phyloP scores from a whole-genome alignment of 2,888 invertebrate genomes.

The Drosophila pegasa region DNA sequence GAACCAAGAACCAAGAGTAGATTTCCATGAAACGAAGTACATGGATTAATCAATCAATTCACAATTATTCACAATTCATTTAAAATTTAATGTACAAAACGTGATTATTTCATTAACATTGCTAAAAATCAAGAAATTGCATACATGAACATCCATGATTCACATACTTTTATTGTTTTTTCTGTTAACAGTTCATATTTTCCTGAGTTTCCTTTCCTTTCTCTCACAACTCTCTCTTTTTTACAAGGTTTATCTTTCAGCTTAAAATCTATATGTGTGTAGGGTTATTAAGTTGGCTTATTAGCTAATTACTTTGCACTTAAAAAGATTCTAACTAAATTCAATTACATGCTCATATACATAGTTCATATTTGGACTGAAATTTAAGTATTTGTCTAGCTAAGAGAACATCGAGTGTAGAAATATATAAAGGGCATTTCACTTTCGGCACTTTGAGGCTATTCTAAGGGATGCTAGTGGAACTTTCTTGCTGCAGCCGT shows the following conservation, averaged over 20 bases:
- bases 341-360: background rate
- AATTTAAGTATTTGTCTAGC: background rate
- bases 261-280: slow-evolving; percentile 2
- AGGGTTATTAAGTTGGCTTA: background rate
- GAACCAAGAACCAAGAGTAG: background rate
- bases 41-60: background rate
- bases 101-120: background rate
- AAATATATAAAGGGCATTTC: slow-evolving; percentile 5
- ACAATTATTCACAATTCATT: slow-evolving; percentile 3
- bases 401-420: slow-evolving; percentile 2
- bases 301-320: background rate
- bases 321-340: slow-evolving; percentile 4
- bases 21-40: background rate
- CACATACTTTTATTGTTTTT: background rate
- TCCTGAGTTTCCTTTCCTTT: slow-evolving; percentile 1
- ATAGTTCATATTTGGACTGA: background rate
- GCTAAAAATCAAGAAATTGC: background rate
- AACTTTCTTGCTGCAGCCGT: slow-evolving; percentile 7
- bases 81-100: background rate
- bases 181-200: slow-evolving; percentile 5
- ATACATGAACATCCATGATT: background rate
- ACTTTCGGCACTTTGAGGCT: slow-evolving; percentile 17
- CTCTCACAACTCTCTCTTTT: background rate
- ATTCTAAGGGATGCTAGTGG: slow-evolving; percentile 2
- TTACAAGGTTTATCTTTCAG: background rate